Conservation (phyloP, 2,113 vertebrate species). For the Turdus rufiventris region DNA sequence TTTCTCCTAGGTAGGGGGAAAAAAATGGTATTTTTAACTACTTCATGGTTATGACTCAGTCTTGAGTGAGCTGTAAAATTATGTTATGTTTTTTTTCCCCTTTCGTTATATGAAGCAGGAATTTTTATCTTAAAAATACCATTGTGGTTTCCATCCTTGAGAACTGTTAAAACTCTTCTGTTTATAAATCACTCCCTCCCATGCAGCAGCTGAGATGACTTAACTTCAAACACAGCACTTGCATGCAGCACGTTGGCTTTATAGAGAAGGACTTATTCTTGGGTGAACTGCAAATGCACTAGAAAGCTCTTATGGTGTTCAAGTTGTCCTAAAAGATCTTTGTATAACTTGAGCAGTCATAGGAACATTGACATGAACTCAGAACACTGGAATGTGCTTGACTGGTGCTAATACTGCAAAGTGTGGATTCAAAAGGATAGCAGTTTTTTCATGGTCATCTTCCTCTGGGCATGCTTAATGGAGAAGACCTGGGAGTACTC, state of each 20-base stretch:
- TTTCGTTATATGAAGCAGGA: background rate
- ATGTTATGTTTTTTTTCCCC: background rate
- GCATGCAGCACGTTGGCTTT: background rate
- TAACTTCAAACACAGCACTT: background rate
- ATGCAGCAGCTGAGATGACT: background rate
- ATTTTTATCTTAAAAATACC: background rate
- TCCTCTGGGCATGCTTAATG: background rate
- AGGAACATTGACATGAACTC: background rate
- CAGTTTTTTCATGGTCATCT: background rate
- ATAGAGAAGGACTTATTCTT: background rate
- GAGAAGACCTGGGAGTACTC: background rate
- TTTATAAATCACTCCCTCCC: background rate
- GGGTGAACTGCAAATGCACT: background rate
- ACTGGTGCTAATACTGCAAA: background rate
- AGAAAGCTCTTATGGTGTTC: background rate
- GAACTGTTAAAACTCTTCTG: background rate
- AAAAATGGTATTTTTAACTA: background rate
- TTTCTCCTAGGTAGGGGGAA: background rate
- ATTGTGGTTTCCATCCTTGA: background rate
- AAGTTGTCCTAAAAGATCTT: background rate
- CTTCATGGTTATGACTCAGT: slow-evolving; percentile 11
- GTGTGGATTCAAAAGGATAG: background rate
- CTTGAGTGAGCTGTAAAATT: background rate
- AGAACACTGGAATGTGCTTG: background rate
- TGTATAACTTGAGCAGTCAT: background rate